Conservation (phyloP, 1,140 invertebrate genomes). For the Dendrolimus punctatus region DNA sequence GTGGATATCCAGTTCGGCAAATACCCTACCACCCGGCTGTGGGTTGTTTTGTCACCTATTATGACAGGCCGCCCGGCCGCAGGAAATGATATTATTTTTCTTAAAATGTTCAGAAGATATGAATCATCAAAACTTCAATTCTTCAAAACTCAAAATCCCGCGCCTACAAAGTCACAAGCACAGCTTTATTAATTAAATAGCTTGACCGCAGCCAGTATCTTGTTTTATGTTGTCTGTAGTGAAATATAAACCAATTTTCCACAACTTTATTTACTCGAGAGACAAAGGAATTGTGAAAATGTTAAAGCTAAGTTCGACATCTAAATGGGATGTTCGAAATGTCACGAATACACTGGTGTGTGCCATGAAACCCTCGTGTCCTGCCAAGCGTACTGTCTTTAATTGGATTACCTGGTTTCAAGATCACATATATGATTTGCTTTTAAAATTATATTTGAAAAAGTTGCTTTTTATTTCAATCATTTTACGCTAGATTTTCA, state of each 20-base stretch:
- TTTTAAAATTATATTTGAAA: slow-evolving; percentile 6
- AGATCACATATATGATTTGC: not conserved
- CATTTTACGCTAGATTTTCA: not conserved
- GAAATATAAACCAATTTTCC: not conserved
- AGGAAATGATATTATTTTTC: too few relatives aligned
- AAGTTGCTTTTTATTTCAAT: not conserved
- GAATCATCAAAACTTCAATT: too few relatives aligned
- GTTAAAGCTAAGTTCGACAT: slow-evolving; percentile 6
- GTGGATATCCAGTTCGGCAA: too few relatives aligned
- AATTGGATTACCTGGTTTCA: slow-evolving; percentile 35
- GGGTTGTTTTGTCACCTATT: too few relatives aligned
- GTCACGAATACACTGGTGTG: slow-evolving; percentile 22
- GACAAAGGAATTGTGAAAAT: not conserved
- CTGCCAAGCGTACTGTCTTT: slow-evolving; percentile 35
- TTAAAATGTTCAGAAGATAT: too few relatives aligned
- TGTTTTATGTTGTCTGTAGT: too few relatives aligned
- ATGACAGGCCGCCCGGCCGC: too few relatives aligned
- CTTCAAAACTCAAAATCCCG: too few relatives aligned
- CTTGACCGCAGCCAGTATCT: too few relatives aligned
- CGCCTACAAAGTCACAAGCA: too few relatives aligned
- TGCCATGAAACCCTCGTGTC: slow-evolving; percentile 40
- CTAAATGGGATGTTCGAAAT: slow-evolving; percentile 18
- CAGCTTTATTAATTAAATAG: too few relatives aligned
- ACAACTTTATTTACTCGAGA: slow-evolving; percentile 4
- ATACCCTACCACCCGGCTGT: too few relatives aligned